Evolutionary conservation across 2,113 vertebrate genomes (phyloP), one percentile per base, ranked within the genome.

Genomic region (Cardinalis cardinalis): DNA sequence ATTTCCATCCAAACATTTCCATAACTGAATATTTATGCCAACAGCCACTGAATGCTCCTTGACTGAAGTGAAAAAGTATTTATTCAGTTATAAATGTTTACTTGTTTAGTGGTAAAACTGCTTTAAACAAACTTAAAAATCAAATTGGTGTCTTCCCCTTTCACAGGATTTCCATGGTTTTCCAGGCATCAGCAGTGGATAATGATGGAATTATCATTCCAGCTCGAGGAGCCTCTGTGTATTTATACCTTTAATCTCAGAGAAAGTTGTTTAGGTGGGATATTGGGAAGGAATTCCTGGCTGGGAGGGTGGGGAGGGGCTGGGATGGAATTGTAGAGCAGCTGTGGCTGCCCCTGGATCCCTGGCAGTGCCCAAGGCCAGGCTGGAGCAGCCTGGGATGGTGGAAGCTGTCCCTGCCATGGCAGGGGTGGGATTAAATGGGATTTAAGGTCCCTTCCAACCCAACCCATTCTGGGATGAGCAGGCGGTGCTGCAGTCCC

Each of bases 21-120:
- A 96, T 97, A 97, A 95, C 96, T 97, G 96, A 97, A 96, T 98
- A 97, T 97, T 98, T 97, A 97, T 97, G 88, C 49, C 80, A 61
- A 78, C 88, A 93, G 49, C 90, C 94, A 76, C 92, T 92, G 96
- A 96, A 93, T 95, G 96, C 96, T 97, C 88, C 95, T 96, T 91
- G 92, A 91, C 92, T 94, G 91, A 97, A 94, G 90, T 38, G 92
- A 88, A 93, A 60, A 96, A 96, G 41, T 58, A 88, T 97, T 97
- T 96, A 95, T 96, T 97, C 94, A 88, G 78, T 97, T 96, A 94
- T 71, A 92, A 97, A 97, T 97, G 96, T 97, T 98, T 96, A 76
- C 88, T 97, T 96, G 94, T 96, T 95, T 90, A 44, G 85, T 82
- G 90, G 92, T 89, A 83, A 97, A 96, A 94, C 92, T 90, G 92